Evolutionary conservation across 2,888 invertebrate genomes (phyloP), one percentile per base, ranked within the genome.

Genomic region (Lucinisca nassula): DNA sequence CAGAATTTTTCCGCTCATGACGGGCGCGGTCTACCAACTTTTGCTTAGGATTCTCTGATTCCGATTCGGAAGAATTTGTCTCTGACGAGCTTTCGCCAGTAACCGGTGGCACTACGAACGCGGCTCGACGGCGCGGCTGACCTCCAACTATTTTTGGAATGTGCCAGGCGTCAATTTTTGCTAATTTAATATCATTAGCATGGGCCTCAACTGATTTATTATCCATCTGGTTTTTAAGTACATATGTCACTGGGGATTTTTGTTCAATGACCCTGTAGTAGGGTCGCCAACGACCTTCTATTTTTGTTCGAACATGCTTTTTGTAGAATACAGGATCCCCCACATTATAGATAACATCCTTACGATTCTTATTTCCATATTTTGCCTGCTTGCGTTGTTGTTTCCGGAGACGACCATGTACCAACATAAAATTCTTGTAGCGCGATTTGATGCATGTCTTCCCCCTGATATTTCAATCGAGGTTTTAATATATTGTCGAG

Each of bases 251-350:
- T 45, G 45, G 74, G 8, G 55, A 55, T 21, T n/a, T 38, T 38
- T 74, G 12, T 27, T 74, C 74, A 21, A 74, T 74, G 27, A 74
- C 24, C 38, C 74, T 38, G 38, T 40, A 74, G 38, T 74, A 74
- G 6, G 74, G 74, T 8, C 21, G 12, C 6, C 8, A 74, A 12
- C 38, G 4, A 38, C 14, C 24, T 6, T 74, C 40, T 74, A 74
- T 32, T 38, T 74, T 74, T 10, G n/a, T n/a, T 40, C 40, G 6
- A 10, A 10, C 14, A 12, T 72, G 30, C 8, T 37, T 30, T 30
- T n/a, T 6, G 8, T 27, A 72, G 27, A 14, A 72, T 17, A 72
- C 37, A 24, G 72, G 72, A 30, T 37, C 32, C 8, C 37, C 37
- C 21, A 72, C 37, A 17, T 72, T 21, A 72, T 35, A 72, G 6